A percentile compares a stretch with the other conserved stretches of the same genome.
These are phyloP conservation scores for Platorchestia sp. DNA, from an alignment of 1,140 invertebrate genomes.

Conservation along the genomic window DNA sequence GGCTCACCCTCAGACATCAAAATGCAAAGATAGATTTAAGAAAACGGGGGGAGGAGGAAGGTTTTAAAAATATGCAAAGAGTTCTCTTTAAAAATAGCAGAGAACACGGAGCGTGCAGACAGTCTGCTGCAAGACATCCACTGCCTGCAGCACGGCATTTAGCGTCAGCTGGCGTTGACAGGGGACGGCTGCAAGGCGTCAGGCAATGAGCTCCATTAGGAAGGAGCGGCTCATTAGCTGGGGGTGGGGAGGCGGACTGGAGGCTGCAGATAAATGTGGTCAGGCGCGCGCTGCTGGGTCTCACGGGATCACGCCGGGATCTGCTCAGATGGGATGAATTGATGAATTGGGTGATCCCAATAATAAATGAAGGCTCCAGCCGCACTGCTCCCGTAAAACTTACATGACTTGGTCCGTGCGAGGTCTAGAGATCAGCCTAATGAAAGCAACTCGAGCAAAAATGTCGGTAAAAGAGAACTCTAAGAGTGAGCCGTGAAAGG, in stretches of 20 bases:
- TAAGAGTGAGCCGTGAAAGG: neutral
- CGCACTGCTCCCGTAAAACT: neutral
- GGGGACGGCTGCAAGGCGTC: neutral
- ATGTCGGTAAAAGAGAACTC: neutral
- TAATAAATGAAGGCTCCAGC: neutral
- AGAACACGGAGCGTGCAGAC: neutral
- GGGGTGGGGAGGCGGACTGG: neutral
- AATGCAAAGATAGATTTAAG: neutral
- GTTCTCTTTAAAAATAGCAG: too few relatives aligned
- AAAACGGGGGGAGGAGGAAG: neutral
- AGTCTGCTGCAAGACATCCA: neutral
- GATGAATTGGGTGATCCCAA: slow-evolving; percentile 8
- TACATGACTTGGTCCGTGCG: neutral
- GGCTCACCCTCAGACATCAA: neutral
- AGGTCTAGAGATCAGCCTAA: neutral
- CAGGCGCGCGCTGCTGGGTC: neutral
- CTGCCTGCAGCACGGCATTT: neutral
- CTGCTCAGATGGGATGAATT: neutral
- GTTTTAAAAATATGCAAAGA: neutral
- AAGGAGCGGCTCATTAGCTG: slow-evolving; percentile 15
- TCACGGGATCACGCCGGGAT: neutral
- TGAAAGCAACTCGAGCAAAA: neutral
- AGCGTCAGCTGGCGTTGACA: slow-evolving; percentile 24
- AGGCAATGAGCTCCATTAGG: slow-evolving; percentile 27
- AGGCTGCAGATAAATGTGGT: neutral